Base-by-base conservation (phyloP, 2,797 vertebrate species). In the Apogon talboti region DNA sequence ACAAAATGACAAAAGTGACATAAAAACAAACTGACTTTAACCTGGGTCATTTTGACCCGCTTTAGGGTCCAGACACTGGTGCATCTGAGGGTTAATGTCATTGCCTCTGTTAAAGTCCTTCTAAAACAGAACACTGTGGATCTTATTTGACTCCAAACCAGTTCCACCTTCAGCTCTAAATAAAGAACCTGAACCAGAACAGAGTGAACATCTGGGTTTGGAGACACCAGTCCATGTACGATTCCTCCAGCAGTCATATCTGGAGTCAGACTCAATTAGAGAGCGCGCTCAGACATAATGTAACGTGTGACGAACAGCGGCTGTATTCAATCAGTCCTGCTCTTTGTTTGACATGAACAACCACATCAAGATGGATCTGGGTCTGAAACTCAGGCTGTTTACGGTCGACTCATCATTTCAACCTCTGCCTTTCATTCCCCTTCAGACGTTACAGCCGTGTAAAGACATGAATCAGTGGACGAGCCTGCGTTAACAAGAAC, bases 251-350 rank as follows among this genome's bases (percentile, higher is more conserved):
- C 68, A 54, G 54, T 46, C 42, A 50, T 53, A 62, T 60, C 68
- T 44, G 65, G 42, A 76, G 75, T 66, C 67, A 50, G 63, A 54
- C 60, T 76, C 49, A 75, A 84, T 86, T 79, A 86, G 30, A 86
- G 70, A 71, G 63, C 18, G 55, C 71, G 42, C 61, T 15, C 60
- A 47, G 45, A 77, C 57, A 33, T 66, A 73, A 61, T 72, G 76
- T 42, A 66, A 78, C 21, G 46, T 12, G 1, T 19, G 19, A 57
- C 43, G 50, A 78, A 68, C 60, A 43, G 15, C 15, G 44, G 18
- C 65, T 76, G 74, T 50, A 56, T 64, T 81, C 35, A 60, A 30
- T 79, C 66, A 71, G 37, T 62, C 14, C 59, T 37, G 43, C 14
- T 65, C 50, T 54, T 48, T 78, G 82, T 87, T 76, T 67, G 43